phyloP scores from a whole-genome alignment of 2,888 invertebrate genomes.

The Volucella inflata region DNA sequence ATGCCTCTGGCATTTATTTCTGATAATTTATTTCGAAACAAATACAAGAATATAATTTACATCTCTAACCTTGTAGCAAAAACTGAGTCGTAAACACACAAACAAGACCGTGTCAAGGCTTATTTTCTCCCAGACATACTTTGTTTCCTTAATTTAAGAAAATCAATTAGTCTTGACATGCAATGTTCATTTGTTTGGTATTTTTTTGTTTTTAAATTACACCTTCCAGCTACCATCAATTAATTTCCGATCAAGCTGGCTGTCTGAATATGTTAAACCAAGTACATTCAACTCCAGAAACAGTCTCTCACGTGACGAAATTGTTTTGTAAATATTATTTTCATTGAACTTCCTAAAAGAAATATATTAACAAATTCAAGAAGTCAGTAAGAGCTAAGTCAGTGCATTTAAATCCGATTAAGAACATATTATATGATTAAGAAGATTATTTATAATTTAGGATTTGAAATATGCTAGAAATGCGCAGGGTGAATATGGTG shows the following conservation, averaged over 20 bases:
- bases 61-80: slow-evolving; percentile 12
- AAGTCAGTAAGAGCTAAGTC: no score
- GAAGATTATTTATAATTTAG: no score
- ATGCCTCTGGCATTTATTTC: no score
- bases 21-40: neutral
- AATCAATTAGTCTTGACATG: slow-evolving; percentile 40
- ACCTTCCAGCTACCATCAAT: slow-evolving; percentile 28
- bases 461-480: no score
- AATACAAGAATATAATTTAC: neutral
- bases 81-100: neutral
- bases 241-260: slow-evolving; percentile 30
- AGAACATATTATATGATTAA: no score
- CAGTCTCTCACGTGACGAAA: slow-evolving; percentile 21
- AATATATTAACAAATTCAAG: no score
- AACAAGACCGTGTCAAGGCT: slow-evolving; percentile 30
- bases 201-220: neutral
- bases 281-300: slow-evolving; percentile 1
- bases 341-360: neutral
- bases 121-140: neutral
- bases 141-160: neutral
- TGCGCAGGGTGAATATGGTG: no score
- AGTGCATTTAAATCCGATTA: no score
- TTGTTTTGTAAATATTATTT: slow-evolving; percentile 8
- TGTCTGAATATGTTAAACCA: neutral
- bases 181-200: slow-evolving; percentile 12